Evolutionary conservation across 1,140 invertebrate species (phyloP), one percentile per base, ranked within the genome.

Genomic region (Limonius californicus): DNA sequence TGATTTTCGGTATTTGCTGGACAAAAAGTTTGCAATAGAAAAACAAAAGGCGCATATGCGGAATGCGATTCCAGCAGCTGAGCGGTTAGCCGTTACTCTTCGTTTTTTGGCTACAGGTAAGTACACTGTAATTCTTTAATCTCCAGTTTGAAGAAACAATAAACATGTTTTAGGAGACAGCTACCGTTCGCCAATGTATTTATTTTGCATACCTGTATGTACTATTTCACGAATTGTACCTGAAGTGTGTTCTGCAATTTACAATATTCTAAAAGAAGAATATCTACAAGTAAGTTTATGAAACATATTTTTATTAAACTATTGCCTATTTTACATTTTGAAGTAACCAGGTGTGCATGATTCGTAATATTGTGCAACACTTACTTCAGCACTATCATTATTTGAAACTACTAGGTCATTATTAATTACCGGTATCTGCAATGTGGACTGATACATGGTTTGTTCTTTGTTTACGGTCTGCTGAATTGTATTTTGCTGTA

Each of bases 1-100:
- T 35, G 54, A 56, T 30, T 56, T 56, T 39, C 20, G 23, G 9
- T 56, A 32, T 30, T 56, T 56, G 54, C 21, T 56, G 2, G 4
- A 56, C 4, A 32, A 32, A 32, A 6, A 6, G 27, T 11, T 11
- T 32, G 27, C 11, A 32, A 32, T 32, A 11, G 4, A 32, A 32
- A 32, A 32, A 4, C 27, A 6, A 6, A 6, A 6, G 11, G 4
- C 4, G 27, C 11, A 32, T n/a, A 32, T 32, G 27, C 4, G 27
- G 11, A 11, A 32, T 6, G 4, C 27, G 11, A 32, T 32, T 6
- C 11, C 27, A 32, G 11, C 11, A 32, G 11, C 27, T 32, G 11
- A 4, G 11, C 4, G 27, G 27, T 32, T 32, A 11, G 27, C 27
- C 11, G 11, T 32, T 6, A 32, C 27, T 4, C 27, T 32, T 32